These are phyloP conservation scores for Apis florea DNA, from an alignment of 1,140 invertebrate species.

Conservation along the genomic window DNA sequence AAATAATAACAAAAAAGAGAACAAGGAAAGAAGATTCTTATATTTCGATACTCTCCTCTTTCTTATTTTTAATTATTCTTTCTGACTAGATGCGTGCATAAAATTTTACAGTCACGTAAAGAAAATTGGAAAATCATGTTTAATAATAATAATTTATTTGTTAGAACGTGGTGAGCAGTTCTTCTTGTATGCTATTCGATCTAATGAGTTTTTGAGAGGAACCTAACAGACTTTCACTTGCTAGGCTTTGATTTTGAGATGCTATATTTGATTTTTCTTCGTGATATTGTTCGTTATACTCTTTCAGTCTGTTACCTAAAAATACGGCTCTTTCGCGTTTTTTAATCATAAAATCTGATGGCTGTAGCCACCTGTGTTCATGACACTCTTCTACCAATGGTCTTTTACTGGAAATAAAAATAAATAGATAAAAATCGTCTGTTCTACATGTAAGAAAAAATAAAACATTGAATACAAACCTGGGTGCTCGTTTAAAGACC, in stretches of 20 bases:
- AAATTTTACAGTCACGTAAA: slow-evolving; percentile 48
- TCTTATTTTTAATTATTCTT: slow-evolving; percentile 19
- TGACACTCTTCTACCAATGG: slow-evolving; percentile 95
- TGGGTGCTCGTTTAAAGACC: slow-evolving; percentile 95
- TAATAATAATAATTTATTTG: slow-evolving; percentile 58
- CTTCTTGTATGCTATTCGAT: slow-evolving; percentile 91
- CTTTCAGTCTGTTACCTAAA: slow-evolving; percentile 89
- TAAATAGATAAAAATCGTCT: slow-evolving; percentile 10
- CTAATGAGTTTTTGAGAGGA: slow-evolving; percentile 83
- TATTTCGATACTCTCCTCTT: slow-evolving; percentile 22
- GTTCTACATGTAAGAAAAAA: slow-evolving; percentile 9
- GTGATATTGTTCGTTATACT: slow-evolving; percentile 90
- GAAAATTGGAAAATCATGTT: slow-evolving; percentile 70
- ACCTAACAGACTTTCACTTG: slow-evolving; percentile 73
- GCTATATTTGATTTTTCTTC: slow-evolving; percentile 82
- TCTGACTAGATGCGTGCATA: slow-evolving; percentile 51
- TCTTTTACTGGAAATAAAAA: slow-evolving; percentile 88
- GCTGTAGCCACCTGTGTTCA: slow-evolving; percentile 96
- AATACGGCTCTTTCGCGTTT: slow-evolving; percentile 94
- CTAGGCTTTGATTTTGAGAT: slow-evolving; percentile 82
- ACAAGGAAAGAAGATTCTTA: slow-evolving; percentile 67
- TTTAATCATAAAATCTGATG: slow-evolving; percentile 95
- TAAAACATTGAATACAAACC: slow-evolving; percentile 82
- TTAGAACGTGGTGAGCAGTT: slow-evolving; percentile 84
- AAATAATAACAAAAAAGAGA: slow-evolving; percentile 76